These are phyloP conservation scores for Tethea ocularis DNA, from an alignment of 2,888 invertebrate species.

Conservation along the genomic window DNA sequence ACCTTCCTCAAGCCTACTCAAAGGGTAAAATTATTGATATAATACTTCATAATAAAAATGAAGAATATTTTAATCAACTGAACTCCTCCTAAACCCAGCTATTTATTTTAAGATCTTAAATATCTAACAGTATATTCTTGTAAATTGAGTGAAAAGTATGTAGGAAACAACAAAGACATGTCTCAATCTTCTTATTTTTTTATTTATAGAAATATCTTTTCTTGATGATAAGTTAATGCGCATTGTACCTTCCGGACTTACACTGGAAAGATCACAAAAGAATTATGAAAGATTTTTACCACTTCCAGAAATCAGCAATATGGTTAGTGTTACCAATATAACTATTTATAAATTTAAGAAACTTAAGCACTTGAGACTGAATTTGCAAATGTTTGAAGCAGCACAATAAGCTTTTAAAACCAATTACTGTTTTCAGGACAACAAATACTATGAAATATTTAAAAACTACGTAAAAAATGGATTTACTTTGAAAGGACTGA, in stretches of 20 bases:
- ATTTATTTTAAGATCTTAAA: no score
- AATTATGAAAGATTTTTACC: conserved; percentile 9
- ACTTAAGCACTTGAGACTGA: neutral
- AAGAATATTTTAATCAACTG: no score
- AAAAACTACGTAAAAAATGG: conserved; percentile 51
- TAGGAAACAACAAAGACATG: neutral
- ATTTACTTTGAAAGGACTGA: conserved; percentile 57
- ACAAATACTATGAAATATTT: conserved; percentile 48
- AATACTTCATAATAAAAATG: no score
- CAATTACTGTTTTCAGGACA: conserved; percentile 50
- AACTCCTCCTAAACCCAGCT: no score
- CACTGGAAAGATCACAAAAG: conserved; percentile 31
- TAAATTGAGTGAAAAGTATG: no score
- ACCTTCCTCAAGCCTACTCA: neutral
- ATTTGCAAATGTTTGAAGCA: neutral
- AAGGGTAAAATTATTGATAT: no score
- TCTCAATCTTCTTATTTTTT: neutral
- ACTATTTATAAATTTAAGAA: neutral
- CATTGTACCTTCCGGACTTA: conserved; percentile 49
- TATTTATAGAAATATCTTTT: conserved; percentile 26
- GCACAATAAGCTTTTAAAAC: conserved; percentile 4
- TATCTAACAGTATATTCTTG: no score
- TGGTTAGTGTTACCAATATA: neutral
- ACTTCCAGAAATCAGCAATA: conserved; percentile 6
- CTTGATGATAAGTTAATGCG: conserved; percentile 45